A percentile compares a stretch with the other conserved stretches of the same genome.
Evolutionary conservation across 2,888 invertebrate species (phyloP).

Genomic region (Pegoplata infirma): DNA sequence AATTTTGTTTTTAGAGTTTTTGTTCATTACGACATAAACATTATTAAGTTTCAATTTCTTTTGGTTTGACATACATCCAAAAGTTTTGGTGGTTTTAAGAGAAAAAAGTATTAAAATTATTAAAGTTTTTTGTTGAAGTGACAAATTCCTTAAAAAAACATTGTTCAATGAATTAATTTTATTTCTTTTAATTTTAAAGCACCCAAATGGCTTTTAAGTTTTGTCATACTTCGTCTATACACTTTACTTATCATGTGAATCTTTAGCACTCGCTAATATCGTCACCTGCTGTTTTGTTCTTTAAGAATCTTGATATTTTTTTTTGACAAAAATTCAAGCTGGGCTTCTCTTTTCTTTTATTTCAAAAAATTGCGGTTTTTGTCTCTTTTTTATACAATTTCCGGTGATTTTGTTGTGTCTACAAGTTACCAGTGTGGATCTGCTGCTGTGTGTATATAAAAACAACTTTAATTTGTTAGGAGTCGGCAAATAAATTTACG

Average conservation of each 20-base stretch:
- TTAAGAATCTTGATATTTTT: neutral
- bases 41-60: neutral
- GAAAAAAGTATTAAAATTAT: neutral
- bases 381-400: conserved; percentile 33
- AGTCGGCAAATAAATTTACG: neutral
- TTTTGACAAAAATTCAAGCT: neutral
- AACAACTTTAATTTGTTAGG: conserved; percentile 5
- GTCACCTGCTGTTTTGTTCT: neutral
- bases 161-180: neutral
- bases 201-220: no score
- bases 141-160: neutral
- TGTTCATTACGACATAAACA: neutral
- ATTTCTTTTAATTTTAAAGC: no score
- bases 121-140: neutral
- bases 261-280: no score
- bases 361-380: conserved; percentile 57
- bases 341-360: neutral
- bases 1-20: neutral
- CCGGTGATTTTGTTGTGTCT: conserved; percentile 43
- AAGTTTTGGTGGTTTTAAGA: neutral
- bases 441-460: conserved; percentile 23
- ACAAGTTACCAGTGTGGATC: conserved; percentile 20
- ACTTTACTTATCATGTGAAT: no score
- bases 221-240: no score
- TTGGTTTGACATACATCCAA: neutral